phyloP scores from a whole-genome alignment of 2,888 invertebrate species.

The Pachymerium ferrugineum region DNA sequence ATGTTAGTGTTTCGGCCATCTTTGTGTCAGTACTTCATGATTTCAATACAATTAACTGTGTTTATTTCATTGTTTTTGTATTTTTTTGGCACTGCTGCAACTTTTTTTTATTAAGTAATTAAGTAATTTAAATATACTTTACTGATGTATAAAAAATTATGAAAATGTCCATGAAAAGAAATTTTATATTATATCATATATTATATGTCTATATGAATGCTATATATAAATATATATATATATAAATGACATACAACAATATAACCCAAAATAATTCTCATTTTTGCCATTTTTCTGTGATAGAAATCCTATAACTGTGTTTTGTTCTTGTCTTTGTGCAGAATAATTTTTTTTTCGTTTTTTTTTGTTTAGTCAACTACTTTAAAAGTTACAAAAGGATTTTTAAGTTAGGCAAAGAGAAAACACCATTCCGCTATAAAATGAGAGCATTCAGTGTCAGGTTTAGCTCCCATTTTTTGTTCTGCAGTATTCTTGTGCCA shows the following conservation, averaged over 20 bases:
- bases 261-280: slow-evolving; percentile 17
- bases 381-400: background rate
- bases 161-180: background rate
- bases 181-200: slow-evolving; percentile 17
- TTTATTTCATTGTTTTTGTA: background rate
- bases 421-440: background rate
- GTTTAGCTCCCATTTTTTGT: background rate
- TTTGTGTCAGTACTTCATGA: too few species aligned
- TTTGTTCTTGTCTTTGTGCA: too few species aligned
- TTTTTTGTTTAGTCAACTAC: background rate
- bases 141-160: background rate
- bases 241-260: slow-evolving; percentile 10
- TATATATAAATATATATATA: background rate
- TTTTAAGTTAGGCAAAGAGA: background rate
- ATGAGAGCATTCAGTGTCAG: background rate
- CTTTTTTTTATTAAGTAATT: background rate
- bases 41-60: too few species aligned
- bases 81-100: background rate
- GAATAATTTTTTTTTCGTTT: background rate
- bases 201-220: background rate
- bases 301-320: too few species aligned
- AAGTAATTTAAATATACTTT: background rate
- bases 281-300: slow-evolving; percentile 15
- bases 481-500: background rate
- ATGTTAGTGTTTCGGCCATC: background rate